Evolutionary conservation across 2,888 invertebrate genomes (phyloP), one percentile per base, ranked within the genome.

Genomic region (Pseudoips prasinana): DNA sequence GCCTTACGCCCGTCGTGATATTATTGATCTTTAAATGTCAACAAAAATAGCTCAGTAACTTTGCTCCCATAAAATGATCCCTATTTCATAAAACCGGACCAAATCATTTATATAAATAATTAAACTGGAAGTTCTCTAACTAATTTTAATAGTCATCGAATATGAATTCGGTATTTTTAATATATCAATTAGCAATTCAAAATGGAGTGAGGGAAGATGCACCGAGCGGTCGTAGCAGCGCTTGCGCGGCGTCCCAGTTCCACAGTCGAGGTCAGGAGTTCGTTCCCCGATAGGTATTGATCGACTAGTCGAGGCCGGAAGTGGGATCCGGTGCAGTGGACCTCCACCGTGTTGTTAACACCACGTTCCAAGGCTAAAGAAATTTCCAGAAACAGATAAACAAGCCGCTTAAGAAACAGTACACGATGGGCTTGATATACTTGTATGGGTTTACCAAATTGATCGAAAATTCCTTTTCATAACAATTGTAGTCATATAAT

Each of bases 251-350:
- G 88, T 61, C 88, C 88, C 66, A 87, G 75, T 85, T 88, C 63
- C 46, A 34, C 52, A 50, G 53, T 61, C 78, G 83, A 86, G 87
- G 88, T 84, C 87, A 76, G 75, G 76, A 76, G 88, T 86, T 88
- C 88, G 78, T 87, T 88, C 85, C 86, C 85, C 88, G 86, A 77
- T 69, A 63, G 49, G 77, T 86, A 87, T 87, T 84, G 85, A 87
- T 79, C 87, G 75, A 43, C 53, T 46, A 44, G 44, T 55, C 68
- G 74, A 73, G 81, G 81, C 78, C 81, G 85, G 85, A 87, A 85
- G 74, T 73, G 56, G 68, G 64, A 66, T 66, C 60, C 73, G 69
- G 66, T 87, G 87, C 87, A 86, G 64, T 65, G 73, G 74, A 75
- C 63, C 52, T 71, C 55, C 57, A 70, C 59, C 45, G 72, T n/a